phyloP scores from a whole-genome alignment of 2,888 invertebrate species.

The Octodonta nipae region DNA sequence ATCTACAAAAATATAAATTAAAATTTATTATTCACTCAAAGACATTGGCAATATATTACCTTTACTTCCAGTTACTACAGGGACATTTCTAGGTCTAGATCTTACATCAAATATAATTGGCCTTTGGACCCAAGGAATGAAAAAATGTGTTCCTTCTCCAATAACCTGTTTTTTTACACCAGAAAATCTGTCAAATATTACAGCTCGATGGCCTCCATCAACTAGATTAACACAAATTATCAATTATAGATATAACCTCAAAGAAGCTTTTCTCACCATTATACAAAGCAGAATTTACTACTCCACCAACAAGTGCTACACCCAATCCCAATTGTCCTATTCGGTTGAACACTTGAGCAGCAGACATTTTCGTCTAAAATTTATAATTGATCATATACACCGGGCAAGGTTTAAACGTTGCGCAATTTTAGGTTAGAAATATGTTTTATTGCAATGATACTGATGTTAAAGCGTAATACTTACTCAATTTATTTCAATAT shows the following conservation, averaged over 20 bases:
- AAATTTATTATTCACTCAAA: conserved; percentile 6
- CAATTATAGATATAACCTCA: conserved; percentile 2
- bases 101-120: conserved; percentile 98
- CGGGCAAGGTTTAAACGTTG: too few relatives aligned
- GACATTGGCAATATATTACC: conserved; percentile 46
- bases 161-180: conserved; percentile 86
- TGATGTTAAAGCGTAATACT: too few relatives aligned
- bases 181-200: conserved; percentile 96
- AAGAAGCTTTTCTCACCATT: conserved; percentile 56
- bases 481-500: too few relatives aligned
- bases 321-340: conserved; percentile 86
- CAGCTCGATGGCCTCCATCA: conserved; percentile 95
- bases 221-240: conserved; percentile 47
- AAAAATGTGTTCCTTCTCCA: conserved; percentile 98
- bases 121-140: conserved; percentile 95
- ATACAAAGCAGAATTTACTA: conserved; percentile 90
- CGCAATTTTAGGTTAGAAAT: too few relatives aligned
- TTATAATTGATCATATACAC: too few relatives aligned
- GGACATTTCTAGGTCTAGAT: conserved; percentile 90
- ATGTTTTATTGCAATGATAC: too few relatives aligned
- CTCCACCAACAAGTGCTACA: conserved; percentile 81
- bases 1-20: conserved; percentile 45
- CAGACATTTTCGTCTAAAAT: too few relatives aligned
- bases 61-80: conserved; percentile 95
- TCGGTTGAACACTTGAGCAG: conserved; percentile 72